A percentile compares a stretch with the other conserved stretches of the same genome.
These are phyloP conservation scores for Eumacrocentrus americanus DNA, from an alignment of 2,888 invertebrate genomes.

Conservation along the genomic window DNA sequence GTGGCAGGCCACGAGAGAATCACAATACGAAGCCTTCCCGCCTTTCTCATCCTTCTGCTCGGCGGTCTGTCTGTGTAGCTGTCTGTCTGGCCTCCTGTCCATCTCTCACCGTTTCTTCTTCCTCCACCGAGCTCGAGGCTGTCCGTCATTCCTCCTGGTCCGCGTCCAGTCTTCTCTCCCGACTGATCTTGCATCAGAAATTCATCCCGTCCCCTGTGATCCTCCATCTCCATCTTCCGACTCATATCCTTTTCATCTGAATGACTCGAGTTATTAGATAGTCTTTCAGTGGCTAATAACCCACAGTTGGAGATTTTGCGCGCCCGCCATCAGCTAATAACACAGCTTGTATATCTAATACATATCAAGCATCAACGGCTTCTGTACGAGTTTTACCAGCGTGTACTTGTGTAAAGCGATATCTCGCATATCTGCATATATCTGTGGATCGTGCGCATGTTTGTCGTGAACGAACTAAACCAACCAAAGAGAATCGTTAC, in stretches of 20 bases:
- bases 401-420: slow-evolving; percentile 24
- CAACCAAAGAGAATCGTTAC: slow-evolving; percentile 36
- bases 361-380: not conserved
- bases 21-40: slow-evolving; percentile 52
- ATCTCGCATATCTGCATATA: slow-evolving; percentile 34
- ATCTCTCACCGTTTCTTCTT: slow-evolving; percentile 46
- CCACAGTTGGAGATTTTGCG: too few relatives aligned
- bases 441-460: slow-evolving; percentile 36
- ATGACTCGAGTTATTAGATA: too few relatives aligned
- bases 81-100: slow-evolving; percentile 49
- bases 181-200: slow-evolving; percentile 50
- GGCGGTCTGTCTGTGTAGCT: slow-evolving; percentile 39
- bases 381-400: slow-evolving; percentile 21
- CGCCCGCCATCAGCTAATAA: too few relatives aligned
- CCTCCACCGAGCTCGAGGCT: too few relatives aligned
- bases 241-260: slow-evolving; percentile 26
- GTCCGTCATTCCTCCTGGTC: slow-evolving; percentile 54
- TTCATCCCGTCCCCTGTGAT: slow-evolving; percentile 45
- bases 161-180: slow-evolving; percentile 53
- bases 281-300: too few relatives aligned
- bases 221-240: slow-evolving; percentile 32
- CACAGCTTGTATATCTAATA: too few relatives aligned
- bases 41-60: slow-evolving; percentile 38
- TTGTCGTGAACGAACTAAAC: slow-evolving; percentile 28
- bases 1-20: slow-evolving; percentile 57